Conservation (phyloP, 2,113 vertebrate species). For the Xenopus laevis region DNA sequence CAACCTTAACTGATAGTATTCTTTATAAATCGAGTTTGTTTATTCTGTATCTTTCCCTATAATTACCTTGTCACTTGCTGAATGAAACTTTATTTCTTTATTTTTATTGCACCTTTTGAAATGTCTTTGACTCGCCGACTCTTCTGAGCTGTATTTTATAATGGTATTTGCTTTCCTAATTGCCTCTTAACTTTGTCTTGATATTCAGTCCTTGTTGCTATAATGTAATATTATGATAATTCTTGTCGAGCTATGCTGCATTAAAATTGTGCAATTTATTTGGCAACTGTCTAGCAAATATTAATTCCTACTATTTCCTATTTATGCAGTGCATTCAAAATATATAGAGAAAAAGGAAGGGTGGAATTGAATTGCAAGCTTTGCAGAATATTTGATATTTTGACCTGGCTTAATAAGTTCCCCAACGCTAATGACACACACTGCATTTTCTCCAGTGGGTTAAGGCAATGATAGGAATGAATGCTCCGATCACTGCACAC, state of each 20-base stretch:
- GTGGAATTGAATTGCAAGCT: background rate
- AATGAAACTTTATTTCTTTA: constrained; percentile 11
- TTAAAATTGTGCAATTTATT: constrained; percentile 45
- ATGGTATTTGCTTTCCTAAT: constrained; percentile 46
- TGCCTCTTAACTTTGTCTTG: constrained; percentile 41
- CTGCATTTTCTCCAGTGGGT: no score
- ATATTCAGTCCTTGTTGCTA: constrained; percentile 43
- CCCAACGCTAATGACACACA: no score
- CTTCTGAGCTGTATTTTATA: constrained; percentile 34
- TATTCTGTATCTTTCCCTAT: constrained; percentile 3
- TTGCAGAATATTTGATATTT: no score
- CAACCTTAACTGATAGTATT: background rate
- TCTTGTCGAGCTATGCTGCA: constrained; percentile 23
- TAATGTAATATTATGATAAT: constrained; percentile 38
- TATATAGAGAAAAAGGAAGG: background rate
- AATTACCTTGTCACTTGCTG: constrained; percentile 20
- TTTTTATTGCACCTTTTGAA: constrained; percentile 23
- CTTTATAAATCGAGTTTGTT: background rate
- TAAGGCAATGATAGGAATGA: no score
- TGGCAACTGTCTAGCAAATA: constrained; percentile 39
- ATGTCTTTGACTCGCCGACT: constrained; percentile 16
- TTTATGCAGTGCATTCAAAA: background rate
- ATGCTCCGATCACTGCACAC: no score
- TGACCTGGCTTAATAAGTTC: no score
- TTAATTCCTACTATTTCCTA: constrained; percentile 29